Conservation (phyloP, 2,797 vertebrate species). For the Pseudopleuronectes americanus region DNA sequence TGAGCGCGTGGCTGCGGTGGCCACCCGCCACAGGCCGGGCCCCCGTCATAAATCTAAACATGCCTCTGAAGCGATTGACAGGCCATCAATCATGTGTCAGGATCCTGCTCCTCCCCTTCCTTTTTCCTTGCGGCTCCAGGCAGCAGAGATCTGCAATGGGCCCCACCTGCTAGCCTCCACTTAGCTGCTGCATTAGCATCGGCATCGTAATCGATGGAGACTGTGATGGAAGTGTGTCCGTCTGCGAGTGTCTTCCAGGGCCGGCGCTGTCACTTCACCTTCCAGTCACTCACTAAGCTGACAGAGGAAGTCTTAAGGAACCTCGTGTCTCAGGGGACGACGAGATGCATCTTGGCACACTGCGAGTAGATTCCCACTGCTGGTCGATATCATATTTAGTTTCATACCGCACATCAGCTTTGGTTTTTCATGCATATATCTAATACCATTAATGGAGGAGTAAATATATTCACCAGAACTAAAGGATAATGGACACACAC, state of each 20-base stretch:
- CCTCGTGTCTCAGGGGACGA: slow-evolving; percentile 34
- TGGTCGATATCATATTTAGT: neutral
- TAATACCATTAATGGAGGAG: too few species aligned
- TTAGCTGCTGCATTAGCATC: slow-evolving; percentile 53
- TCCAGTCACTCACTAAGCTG: slow-evolving; percentile 53
- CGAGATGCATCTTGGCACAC: slow-evolving; percentile 27
- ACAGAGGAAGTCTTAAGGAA: slow-evolving; percentile 43
- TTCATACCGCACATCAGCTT: neutral
- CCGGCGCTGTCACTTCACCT: slow-evolving; percentile 63
- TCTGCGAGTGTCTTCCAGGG: slow-evolving; percentile 52
- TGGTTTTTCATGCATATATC: too few species aligned
- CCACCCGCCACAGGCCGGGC: slow-evolving; percentile 55
- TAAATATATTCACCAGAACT: neutral
- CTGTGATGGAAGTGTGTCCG: slow-evolving; percentile 56
- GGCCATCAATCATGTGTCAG: slow-evolving; percentile 76
- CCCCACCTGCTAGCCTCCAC: slow-evolving; percentile 62
- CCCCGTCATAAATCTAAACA: slow-evolving; percentile 73
- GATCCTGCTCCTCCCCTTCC: slow-evolving; percentile 62
- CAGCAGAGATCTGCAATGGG: slow-evolving; percentile 28
- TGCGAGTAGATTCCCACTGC: neutral
- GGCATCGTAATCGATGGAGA: slow-evolving; percentile 60
- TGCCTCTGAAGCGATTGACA: slow-evolving; percentile 78
- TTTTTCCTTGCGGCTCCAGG: slow-evolving; percentile 28
- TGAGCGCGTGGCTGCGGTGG: slow-evolving; percentile 56
- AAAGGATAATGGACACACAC: neutral